Percentiles rank a stretch among this genome's conserved stretches.
These are phyloP conservation scores for Raphicerus campestris DNA, from an alignment of 2,113 vertebrate genomes.

Conservation along the genomic window DNA sequence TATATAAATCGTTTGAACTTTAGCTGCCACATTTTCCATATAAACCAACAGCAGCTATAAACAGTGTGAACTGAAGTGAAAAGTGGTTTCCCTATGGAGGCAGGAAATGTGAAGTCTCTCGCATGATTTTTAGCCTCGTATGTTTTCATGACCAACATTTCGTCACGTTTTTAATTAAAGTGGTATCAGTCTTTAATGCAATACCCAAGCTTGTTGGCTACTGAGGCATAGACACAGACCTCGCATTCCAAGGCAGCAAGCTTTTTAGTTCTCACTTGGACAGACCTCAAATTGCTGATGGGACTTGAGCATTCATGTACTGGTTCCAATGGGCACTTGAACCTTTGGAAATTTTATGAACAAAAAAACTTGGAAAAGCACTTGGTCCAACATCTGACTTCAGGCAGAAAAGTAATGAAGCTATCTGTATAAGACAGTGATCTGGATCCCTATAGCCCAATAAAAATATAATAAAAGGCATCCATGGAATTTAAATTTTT, in stretches of 20 bases:
- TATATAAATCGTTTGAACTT: conserved; percentile 40
- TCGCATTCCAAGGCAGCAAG: fast-evolving
- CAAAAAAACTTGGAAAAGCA: background rate
- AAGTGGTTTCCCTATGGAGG: conserved; percentile 45
- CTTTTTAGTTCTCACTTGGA: background rate
- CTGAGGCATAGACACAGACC: background rate
- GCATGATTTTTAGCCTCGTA: conserved; percentile 44
- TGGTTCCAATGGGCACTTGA: background rate
- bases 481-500: background rate
- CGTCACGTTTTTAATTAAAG: conserved; percentile 48
- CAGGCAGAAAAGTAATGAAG: background rate
- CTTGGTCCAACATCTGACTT: background rate
- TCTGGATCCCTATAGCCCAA: background rate
- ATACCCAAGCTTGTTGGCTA: background rate
- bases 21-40: conserved; percentile 41
- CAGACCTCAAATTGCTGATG: background rate
- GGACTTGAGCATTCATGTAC: background rate
- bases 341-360: background rate
- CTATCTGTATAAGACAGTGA: background rate
- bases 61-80: conserved; percentile 61
- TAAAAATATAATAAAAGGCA: background rate
- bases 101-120: conserved; percentile 38
- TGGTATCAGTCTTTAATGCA: background rate
- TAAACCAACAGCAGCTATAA: conserved; percentile 69
- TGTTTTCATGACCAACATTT: conserved; percentile 1